Evolutionary conservation across 2,113 vertebrate species (phyloP).

Genomic region (Serilophus lunatus): DNA sequence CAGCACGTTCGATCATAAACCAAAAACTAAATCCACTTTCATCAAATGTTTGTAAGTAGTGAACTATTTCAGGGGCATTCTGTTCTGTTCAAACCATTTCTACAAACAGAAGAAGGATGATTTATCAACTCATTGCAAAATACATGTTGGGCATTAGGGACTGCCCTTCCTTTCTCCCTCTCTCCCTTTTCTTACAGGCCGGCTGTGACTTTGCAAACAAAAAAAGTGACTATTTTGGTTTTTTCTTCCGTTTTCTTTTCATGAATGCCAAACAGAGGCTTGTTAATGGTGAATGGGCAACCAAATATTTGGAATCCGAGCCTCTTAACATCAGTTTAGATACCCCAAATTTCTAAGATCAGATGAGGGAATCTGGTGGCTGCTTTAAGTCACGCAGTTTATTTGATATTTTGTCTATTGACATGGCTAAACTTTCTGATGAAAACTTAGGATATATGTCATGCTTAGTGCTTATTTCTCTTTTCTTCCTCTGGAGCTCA

Average conservation of each 20-base stretch:
- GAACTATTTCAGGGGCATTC: neutral
- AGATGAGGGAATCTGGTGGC: neutral
- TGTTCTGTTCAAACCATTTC: neutral
- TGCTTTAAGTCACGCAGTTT: neutral
- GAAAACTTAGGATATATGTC: neutral
- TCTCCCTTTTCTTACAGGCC: neutral
- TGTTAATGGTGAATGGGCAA: neutral
- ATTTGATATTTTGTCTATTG: neutral
- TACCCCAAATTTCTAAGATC: neutral
- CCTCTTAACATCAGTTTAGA: neutral
- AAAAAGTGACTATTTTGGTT: neutral
- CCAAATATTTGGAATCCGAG: neutral
- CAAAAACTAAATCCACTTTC: conserved; percentile 8
- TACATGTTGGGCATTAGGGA: neutral
- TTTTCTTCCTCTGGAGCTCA: neutral
- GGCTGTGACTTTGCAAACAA: neutral
- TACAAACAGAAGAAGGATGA: neutral
- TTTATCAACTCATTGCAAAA: neutral
- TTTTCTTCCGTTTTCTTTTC: neutral
- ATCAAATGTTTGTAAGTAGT: conserved; percentile 16
- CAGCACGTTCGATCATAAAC: neutral
- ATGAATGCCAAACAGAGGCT: neutral
- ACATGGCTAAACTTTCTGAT: neutral
- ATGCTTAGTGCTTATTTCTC: neutral
- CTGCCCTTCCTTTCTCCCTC: neutral